phyloP scores from a whole-genome alignment of 2,797 vertebrate species.

The Geotrypetes seraphini region DNA sequence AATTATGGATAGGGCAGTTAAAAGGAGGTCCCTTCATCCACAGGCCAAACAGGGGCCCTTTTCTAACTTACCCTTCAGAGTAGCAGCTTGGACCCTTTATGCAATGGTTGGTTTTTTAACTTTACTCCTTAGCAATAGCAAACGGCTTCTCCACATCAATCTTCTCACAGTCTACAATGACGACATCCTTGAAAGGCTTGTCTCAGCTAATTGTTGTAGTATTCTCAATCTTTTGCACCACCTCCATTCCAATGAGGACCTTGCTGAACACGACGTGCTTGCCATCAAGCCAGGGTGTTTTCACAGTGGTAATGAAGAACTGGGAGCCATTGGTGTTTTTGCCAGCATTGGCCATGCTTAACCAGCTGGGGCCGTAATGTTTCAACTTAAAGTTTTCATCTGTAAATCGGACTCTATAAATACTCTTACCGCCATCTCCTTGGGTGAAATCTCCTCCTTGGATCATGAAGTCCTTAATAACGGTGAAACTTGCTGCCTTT shows the following conservation, averaged over 20 bases:
- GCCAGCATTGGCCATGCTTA: slow-evolving; percentile 96
- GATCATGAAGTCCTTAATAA: slow-evolving; percentile 97
- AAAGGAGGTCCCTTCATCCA: too few species aligned
- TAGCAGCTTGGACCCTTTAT: neutral
- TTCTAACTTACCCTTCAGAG: accelerated
- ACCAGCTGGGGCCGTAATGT: slow-evolving; percentile 83
- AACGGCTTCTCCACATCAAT: slow-evolving; percentile 89
- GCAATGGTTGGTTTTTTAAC: accelerated
- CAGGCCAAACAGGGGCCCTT: too few species aligned
- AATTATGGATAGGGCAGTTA: neutral
- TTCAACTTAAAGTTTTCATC: slow-evolving; percentile 98
- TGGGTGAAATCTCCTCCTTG: slow-evolving; percentile 95
- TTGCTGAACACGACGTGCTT: slow-evolving; percentile 95
- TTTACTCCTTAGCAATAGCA: slow-evolving; percentile 81
- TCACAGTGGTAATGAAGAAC: slow-evolving; percentile 91
- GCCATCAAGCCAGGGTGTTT: slow-evolving; percentile 83
- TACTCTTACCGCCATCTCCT: slow-evolving; percentile 94
- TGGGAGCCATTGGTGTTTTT: slow-evolving; percentile 97
- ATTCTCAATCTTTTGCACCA: slow-evolving; percentile 74
- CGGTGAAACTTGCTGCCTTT: slow-evolving; percentile 93
- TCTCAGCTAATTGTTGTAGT: slow-evolving; percentile 83
- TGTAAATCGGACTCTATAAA: slow-evolving; percentile 89
- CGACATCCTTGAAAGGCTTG: slow-evolving; percentile 83
- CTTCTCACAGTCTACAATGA: slow-evolving; percentile 65
- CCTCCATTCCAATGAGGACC: slow-evolving; percentile 85